Percentiles rank a stretch among this genome's conserved stretches.
Evolutionary conservation across 2,113 vertebrate species (phyloP).

Genomic region (Lepisosteus oculatus): DNA sequence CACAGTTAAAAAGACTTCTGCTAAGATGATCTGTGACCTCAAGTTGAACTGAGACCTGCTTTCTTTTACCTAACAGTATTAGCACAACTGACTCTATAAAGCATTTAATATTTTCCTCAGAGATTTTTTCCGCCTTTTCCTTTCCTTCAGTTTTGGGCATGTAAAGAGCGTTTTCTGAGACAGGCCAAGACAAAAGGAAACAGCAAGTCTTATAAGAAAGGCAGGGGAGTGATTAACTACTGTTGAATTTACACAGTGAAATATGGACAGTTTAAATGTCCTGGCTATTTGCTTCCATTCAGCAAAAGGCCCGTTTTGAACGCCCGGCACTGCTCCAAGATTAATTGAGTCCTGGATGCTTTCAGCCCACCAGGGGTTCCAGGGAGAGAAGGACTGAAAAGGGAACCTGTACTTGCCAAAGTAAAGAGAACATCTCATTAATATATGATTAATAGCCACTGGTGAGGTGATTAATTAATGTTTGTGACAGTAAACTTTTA

Average conservation of each 20-base stretch:
- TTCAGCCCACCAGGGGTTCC: constrained; percentile 58
- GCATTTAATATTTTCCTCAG: constrained; percentile 15
- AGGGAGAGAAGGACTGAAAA: constrained; percentile 52
- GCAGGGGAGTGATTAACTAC: constrained; percentile 64
- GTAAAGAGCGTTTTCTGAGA: neutral
- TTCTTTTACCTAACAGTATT: constrained; percentile 20
- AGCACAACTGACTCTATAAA: neutral
- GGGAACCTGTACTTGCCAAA: constrained; percentile 57
- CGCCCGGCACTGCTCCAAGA: constrained; percentile 54
- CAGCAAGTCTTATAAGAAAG: constrained; percentile 43
- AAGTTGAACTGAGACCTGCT: constrained; percentile 13
- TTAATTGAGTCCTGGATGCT: constrained; percentile 72
- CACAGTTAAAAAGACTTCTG: constrained; percentile 31
- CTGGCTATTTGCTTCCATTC: constrained; percentile 67
- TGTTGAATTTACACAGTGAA: constrained; percentile 62
- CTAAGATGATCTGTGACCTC: constrained; percentile 12
- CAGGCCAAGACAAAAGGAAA: constrained; percentile 19
- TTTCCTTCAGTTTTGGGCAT: neutral
- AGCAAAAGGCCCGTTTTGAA: constrained; percentile 56
- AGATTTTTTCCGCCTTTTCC: constrained; percentile 21
- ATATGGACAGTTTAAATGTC: constrained; percentile 68
- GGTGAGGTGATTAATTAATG: constrained; percentile 81
- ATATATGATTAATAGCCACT: constrained; percentile 79
- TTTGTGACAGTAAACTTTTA: constrained; percentile 76
- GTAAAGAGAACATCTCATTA: constrained; percentile 80